Evolutionary conservation across 2,113 vertebrate species (phyloP), one percentile per base, ranked within the genome.

Genomic region (Tachysurus fulvidraco): DNA sequence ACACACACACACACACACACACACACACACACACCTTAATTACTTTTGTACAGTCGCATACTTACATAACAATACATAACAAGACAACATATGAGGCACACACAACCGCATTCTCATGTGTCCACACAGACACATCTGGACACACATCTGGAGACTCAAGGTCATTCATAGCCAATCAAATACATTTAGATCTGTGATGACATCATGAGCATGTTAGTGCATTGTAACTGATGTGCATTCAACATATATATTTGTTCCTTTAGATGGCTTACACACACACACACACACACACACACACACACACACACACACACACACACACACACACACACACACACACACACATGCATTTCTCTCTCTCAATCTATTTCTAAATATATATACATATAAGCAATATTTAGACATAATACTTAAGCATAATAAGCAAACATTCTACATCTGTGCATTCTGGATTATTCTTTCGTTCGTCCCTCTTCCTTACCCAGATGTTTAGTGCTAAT

Each of bases 401-500:
- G 0, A 50, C 8, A 50, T 50, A 50, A 7, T 52, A 52, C 23
- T 16, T 16, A 54, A 44, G 21, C 28, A 36, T 0, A 25, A 54
- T 54, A 77, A 30, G 3, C 59, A 55, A 28, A 13, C 21, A 28
- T 73, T 89, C 73, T 55, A 83, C 62, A 85, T 83, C 82, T 76
- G 77, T 77, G 82, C 17, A 30, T 23, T 81, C n/a, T 65, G 55
- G 62, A 83, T 87, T 71, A 50, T 79, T 78, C 57, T 8, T 85
- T 83, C 76, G 28, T 36, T 81, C 14, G 3, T 62, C 52, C 69
- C 86, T 77, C 64, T 73, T 13, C 65, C 64, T 83, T 54, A 30
- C 84, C 74, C 89, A 84, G 81, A 88, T 81, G 76, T 86, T 79
- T 54, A 17, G 81, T 64, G 84, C 89, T 90, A 86, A 84, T 86